phyloP scores from a whole-genome alignment of 2,888 invertebrate genomes.

The Drosophila anomalata region DNA sequence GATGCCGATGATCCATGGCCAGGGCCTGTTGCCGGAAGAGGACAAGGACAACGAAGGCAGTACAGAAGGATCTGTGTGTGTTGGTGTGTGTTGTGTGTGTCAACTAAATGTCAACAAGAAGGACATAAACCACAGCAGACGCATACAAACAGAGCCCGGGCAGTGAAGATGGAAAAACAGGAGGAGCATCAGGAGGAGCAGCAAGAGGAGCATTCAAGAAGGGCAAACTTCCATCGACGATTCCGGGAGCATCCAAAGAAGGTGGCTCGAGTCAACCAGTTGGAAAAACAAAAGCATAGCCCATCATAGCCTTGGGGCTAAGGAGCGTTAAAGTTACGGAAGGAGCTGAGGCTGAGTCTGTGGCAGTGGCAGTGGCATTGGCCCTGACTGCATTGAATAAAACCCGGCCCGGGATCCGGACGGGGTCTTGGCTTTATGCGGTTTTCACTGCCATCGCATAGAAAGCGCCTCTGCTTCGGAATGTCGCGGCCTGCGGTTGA shows the following conservation, averaged over 20 bases:
- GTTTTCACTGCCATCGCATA: slow-evolving; percentile 36
- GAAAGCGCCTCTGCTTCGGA: slow-evolving; percentile 44
- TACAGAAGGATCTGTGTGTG: slow-evolving; percentile 1
- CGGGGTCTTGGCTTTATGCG: slow-evolving; percentile 27
- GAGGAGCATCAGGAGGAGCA: background rate
- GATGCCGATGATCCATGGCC: slow-evolving; percentile 73
- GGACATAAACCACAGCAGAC: slow-evolving; percentile 53
- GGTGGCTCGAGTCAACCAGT: slow-evolving; percentile 39
- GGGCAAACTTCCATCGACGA: slow-evolving; percentile 17
- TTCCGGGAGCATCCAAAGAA: slow-evolving; percentile 22
- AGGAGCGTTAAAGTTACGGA: slow-evolving; percentile 1
- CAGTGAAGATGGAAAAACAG: slow-evolving; percentile 20
- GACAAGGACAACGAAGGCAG: background rate
- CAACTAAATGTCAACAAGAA: slow-evolving; percentile 75
- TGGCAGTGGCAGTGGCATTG: slow-evolving; percentile 57
- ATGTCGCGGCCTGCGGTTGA: slow-evolving; percentile 48
- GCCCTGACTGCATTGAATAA: slow-evolving; percentile 48
- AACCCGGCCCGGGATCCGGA: slow-evolving; percentile 18
- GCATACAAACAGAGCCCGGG: slow-evolving; percentile 37
- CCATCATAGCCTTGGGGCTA: slow-evolving; percentile 12
- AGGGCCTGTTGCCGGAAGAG: slow-evolving; percentile 64
- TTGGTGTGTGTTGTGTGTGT: slow-evolving; percentile 51
- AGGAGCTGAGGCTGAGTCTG: background rate
- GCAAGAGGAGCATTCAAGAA: slow-evolving; percentile 2
- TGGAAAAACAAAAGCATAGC: slow-evolving; percentile 40